Evolutionary conservation across 2,797 vertebrate genomes (phyloP).

Genomic region (Phoebastria nigripes): DNA sequence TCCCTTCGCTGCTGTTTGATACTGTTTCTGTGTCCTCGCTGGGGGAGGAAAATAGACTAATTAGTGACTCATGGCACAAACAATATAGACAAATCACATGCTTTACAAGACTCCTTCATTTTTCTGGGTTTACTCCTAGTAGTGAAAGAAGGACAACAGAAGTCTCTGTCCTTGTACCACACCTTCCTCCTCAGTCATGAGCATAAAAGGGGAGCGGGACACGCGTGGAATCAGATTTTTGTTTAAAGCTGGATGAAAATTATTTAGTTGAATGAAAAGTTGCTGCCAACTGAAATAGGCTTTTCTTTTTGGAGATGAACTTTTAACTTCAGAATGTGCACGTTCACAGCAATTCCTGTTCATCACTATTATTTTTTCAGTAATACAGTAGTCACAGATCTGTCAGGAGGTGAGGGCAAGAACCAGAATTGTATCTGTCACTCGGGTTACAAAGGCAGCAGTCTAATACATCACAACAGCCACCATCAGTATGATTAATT

Average conservation of each 20-base stretch:
- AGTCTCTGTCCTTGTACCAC: background rate
- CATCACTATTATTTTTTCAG: background rate
- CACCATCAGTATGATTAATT: background rate
- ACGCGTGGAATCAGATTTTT: background rate
- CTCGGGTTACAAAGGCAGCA: background rate
- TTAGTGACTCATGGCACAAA: background rate
- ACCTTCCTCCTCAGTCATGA: background rate
- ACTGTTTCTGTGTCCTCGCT: constrained; percentile 84
- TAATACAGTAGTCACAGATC: background rate
- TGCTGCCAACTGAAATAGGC: background rate
- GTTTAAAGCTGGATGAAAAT: background rate
- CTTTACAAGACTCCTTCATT: background rate
- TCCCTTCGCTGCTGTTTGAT: constrained; percentile 81
- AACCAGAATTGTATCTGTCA: background rate
- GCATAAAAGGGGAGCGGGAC: background rate
- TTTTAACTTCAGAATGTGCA: background rate
- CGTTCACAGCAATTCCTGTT: background rate
- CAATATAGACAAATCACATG: background rate
- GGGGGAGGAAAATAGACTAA: background rate
- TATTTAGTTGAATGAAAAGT: background rate
- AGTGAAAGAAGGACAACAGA: background rate
- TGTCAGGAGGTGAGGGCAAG: background rate
- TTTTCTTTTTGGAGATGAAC: background rate
- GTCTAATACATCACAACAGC: background rate
- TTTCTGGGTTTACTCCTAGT: background rate